A percentile compares a stretch with the other conserved stretches of the same genome.
phyloP scores from a whole-genome alignment of 2,888 invertebrate species.

The Ochropleura plecta region DNA sequence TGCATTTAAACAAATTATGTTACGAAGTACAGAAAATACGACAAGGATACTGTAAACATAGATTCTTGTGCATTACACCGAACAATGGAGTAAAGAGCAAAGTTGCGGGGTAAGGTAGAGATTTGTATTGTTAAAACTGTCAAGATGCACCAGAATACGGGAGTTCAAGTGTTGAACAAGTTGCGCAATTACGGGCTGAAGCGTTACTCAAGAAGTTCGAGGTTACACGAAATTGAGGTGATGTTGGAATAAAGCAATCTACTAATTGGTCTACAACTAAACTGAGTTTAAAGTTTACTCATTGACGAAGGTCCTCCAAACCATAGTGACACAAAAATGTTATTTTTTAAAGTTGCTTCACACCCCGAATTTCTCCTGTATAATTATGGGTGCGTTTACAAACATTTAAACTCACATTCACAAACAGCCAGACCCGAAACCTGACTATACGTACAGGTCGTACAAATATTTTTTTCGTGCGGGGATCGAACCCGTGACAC shows the following conservation, averaged over 20 bases:
- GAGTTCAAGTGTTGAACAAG: conserved; percentile 54
- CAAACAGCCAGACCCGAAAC: no score
- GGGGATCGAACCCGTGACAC: no score
- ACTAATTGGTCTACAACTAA: conserved; percentile 35
- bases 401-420: no score
- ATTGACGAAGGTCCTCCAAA: conserved; percentile 19
- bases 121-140: conserved; percentile 66
- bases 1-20: conserved; percentile 6
- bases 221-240: conserved; percentile 39
- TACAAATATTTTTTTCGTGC: no score
- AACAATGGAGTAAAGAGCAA: conserved; percentile 55
- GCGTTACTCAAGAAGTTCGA: conserved; percentile 38
- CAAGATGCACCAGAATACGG: conserved; percentile 58
- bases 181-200: conserved; percentile 51
- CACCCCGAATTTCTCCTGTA: no score
- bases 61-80: conserved; percentile 51
- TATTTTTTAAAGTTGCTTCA: no score
- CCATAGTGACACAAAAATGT: not conserved
- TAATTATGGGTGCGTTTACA: no score
- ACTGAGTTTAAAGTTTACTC: conserved; percentile 11
- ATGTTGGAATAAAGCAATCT: conserved; percentile 37
- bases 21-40: conserved; percentile 44
- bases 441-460: no score
- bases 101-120: conserved; percentile 62
- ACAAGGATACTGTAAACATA: conserved; percentile 54